Evolutionary conservation across 2,888 invertebrate species (phyloP), one percentile per base, ranked within the genome.

Genomic region (Catocala fraxini): DNA sequence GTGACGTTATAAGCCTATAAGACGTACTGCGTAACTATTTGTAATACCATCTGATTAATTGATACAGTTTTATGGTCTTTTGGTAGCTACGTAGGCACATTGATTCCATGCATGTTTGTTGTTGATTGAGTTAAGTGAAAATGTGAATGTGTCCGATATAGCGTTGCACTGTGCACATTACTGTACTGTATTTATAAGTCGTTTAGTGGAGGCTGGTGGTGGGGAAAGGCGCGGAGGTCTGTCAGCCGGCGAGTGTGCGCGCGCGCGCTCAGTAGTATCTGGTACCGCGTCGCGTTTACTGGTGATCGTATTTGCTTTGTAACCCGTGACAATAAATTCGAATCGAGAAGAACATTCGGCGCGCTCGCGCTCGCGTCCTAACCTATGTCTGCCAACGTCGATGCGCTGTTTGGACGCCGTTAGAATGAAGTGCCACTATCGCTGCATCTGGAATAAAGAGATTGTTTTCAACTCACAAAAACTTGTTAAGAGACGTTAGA

Each of bases 401-500:
- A 90, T 90, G 90, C 87, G 82, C 83, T 84, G 83, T 80, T 84
- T 89, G 92, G 93, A 92, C 91, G 81, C 91, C 89, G 90, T 92
- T 94, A 94, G 94, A 93, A 94, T 94, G 94, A 94, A 94, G 94
- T 97, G 96, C 96, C 96, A 96, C 95, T 97, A 97, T 96, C 96
- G 96, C 93, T 97, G 97, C 96, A 97, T 97, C 95, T 98, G 98
- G 98, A 98, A 97, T 95, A 96, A 97, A 95, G 97, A 98, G 95
- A 98, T 98, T 93, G 97, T 98, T 94, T 96, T 98, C 95, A 98
- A 98, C 95, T 98, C 98, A 91, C 97, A 98, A 92, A 98, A 98
- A 95, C 95, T 98, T 88, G 98, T 98, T 84, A 98, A 98, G 94
- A 97, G 98, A 97, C 98, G 98, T 95, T 97, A 97, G 97, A 90